phyloP scores from a whole-genome alignment of 2,888 invertebrate species.

The Euplexia lucipara region DNA sequence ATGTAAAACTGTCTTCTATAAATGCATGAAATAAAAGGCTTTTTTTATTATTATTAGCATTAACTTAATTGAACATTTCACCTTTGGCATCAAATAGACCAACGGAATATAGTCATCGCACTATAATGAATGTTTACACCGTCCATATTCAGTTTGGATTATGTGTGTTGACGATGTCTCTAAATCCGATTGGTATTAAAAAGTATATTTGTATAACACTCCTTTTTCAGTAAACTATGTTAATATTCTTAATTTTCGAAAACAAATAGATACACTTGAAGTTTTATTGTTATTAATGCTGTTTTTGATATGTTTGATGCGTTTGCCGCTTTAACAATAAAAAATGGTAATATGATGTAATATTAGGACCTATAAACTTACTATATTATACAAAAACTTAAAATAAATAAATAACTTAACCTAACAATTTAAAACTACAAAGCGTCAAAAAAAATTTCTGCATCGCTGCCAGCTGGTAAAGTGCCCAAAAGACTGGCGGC shows the following conservation, averaged over 20 bases:
- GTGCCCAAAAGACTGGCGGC: no score
- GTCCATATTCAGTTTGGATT: slow-evolving; percentile 55
- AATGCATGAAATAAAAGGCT: no score
- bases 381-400: no score
- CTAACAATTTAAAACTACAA: no score
- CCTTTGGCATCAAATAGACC: slow-evolving; percentile 44
- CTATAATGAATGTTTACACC: slow-evolving; percentile 65
- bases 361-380: no score
- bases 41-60: slow-evolving; percentile 8
- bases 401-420: no score
- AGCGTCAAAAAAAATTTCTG: no score
- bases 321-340: no score
- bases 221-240: slow-evolving; percentile 42
- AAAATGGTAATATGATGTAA: no score
- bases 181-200: slow-evolving; percentile 46
- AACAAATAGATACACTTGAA: slow-evolving; percentile 7
- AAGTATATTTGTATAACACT: slow-evolving; percentile 33
- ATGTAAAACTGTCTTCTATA: no score
- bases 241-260: slow-evolving; percentile 10
- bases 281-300: background rate
- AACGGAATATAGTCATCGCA: slow-evolving; percentile 55
- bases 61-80: slow-evolving; percentile 19
- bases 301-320: no score
- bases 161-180: slow-evolving; percentile 53
- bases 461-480: no score